A percentile compares a stretch with the other conserved stretches of the same genome.
Evolutionary conservation across 2,113 vertebrate species (phyloP).

Genomic region (Nycticebus coucang): DNA sequence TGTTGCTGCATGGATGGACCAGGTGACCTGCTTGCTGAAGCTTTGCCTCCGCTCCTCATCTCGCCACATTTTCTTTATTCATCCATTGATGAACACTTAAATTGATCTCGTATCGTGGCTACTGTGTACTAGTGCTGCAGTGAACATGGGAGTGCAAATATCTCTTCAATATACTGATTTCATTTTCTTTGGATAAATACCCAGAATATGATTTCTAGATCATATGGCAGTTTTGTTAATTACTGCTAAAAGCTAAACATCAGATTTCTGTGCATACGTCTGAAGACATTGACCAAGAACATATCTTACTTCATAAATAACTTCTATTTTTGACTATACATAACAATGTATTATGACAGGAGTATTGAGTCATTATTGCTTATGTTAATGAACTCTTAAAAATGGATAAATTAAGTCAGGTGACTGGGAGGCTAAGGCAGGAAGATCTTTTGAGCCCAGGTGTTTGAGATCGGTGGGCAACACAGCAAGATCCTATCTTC

Average conservation of each 20-base stretch:
- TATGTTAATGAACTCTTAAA: neutral
- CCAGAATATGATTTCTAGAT: neutral
- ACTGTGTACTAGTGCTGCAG: neutral
- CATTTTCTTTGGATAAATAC: neutral
- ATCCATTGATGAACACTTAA: neutral
- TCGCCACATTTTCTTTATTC: neutral
- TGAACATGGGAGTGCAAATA: neutral
- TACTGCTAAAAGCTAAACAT: neutral
- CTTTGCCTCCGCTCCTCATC: too few species aligned
- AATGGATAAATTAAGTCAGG: neutral
- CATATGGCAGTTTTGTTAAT: neutral
- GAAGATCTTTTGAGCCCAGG: neutral
- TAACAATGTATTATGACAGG: neutral
- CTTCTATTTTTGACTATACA: neutral
- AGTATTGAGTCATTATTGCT: neutral
- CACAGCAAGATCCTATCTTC: neutral
- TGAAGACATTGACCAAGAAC: neutral
- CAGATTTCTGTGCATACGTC: neutral
- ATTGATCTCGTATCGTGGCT: neutral
- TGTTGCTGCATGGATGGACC: too few species aligned
- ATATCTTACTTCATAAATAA: neutral
- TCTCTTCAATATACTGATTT: neutral
- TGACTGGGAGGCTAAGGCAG: neutral
- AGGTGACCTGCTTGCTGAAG: too few species aligned
- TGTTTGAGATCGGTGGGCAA: neutral